These are phyloP conservation scores for Apodemia hepburni DNA, from an alignment of 2,888 invertebrate genomes.

Conservation along the genomic window DNA sequence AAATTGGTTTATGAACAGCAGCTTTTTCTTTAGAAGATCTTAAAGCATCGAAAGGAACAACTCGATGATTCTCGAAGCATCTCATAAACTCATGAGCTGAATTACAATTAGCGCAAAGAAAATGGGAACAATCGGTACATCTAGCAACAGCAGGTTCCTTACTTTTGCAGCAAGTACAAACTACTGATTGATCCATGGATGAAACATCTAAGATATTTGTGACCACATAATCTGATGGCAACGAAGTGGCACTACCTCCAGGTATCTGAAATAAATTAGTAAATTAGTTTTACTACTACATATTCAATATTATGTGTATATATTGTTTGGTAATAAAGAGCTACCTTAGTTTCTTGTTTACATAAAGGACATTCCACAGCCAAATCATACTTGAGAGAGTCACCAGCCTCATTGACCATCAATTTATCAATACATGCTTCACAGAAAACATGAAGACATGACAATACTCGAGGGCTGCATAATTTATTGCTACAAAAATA, in stretches of 20 bases:
- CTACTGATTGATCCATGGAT: slow-evolving; percentile 85
- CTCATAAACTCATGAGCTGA: slow-evolving; percentile 98
- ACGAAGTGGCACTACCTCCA: slow-evolving; percentile 86
- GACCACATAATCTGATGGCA: slow-evolving; percentile 92
- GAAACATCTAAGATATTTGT: slow-evolving; percentile 92
- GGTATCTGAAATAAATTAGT: slow-evolving; percentile 75
- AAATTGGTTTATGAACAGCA: slow-evolving; percentile 93
- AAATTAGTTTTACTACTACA: slow-evolving; percentile 15
- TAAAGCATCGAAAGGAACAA: slow-evolving; percentile 93
- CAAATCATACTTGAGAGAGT: slow-evolving; percentile 82
- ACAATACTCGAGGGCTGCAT: slow-evolving; percentile 91
- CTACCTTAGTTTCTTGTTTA: slow-evolving; percentile 91
- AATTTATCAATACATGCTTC: slow-evolving; percentile 93
- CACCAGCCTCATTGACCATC: slow-evolving; percentile 85
- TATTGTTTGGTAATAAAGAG: slow-evolving; percentile 22
- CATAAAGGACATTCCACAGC: slow-evolving; percentile 89
- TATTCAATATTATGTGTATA: not conserved
- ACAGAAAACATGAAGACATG: slow-evolving; percentile 97
- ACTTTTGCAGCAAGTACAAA: slow-evolving; percentile 97
- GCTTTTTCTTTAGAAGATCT: slow-evolving; percentile 88
- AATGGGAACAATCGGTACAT: slow-evolving; percentile 96
- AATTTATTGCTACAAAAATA: slow-evolving; percentile 82
- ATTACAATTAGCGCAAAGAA: slow-evolving; percentile 95
- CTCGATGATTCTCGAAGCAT: slow-evolving; percentile 97
- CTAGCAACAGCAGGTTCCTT: slow-evolving; percentile 96